These are phyloP conservation scores for Acanthopagrus latus DNA, from an alignment of 2,797 vertebrate genomes.

Conservation along the genomic window DNA sequence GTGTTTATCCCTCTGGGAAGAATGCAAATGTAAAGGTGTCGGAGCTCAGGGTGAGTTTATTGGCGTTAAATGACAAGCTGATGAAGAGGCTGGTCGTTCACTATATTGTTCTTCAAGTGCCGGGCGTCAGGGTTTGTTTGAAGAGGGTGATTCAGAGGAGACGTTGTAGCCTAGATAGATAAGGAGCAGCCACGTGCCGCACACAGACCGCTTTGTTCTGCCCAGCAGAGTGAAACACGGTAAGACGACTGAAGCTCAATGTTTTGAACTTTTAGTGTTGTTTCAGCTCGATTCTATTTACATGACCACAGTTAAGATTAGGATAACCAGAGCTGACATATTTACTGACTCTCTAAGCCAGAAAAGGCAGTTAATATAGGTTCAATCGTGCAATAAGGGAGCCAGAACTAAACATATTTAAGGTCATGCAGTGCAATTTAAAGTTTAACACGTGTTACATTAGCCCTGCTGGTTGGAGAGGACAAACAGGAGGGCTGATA, in stretches of 20 bases:
- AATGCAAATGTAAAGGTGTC: constrained; percentile 14
- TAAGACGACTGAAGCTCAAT: constrained; percentile 43
- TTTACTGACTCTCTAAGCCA: not conserved
- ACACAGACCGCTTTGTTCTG: constrained; percentile 25
- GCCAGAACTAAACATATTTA: constrained; percentile 10
- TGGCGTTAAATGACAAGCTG: not conserved
- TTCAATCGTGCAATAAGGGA: not conserved
- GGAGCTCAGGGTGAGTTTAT: not conserved
- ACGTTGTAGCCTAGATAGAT: constrained; percentile 60
- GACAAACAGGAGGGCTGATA: not conserved
- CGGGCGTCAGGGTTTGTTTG: constrained; percentile 36
- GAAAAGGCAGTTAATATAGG: not conserved
- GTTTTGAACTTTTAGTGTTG: not conserved
- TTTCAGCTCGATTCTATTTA: not conserved
- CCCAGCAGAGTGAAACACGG: constrained; percentile 37
- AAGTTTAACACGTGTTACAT: not conserved
- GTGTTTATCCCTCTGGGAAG: not conserved
- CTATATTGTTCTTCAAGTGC: not conserved
- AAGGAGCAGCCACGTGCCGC: constrained; percentile 55
- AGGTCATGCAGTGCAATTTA: constrained; percentile 1
- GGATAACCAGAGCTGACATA: not conserved
- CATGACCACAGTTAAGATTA: not conserved
- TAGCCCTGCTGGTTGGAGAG: no score
- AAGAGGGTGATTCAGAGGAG: constrained; percentile 49
- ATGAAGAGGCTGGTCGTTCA: not conserved